Base-by-base conservation (phyloP, 2,797 vertebrate species). In the Pelodytes ibericus region DNA sequence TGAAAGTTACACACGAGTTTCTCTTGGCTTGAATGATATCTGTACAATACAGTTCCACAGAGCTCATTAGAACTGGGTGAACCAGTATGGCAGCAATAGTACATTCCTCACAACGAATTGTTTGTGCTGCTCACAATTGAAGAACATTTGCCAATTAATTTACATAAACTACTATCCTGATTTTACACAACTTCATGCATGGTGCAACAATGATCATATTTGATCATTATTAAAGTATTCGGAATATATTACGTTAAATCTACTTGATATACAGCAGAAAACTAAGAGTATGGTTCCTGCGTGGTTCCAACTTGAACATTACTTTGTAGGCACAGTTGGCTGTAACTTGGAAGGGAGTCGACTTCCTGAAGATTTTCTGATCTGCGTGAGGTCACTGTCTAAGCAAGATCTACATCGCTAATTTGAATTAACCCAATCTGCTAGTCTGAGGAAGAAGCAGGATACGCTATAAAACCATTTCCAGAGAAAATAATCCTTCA, bases 301-400 rank as follows among this genome's bases (percentile, higher is more conserved):
- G 41, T 15, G 41, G 41, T 44, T 44, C 13, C 41, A 44, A 44
- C 2, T 44, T 44, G 10, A 1, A 44, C 15, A 44, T 13, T 3
- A 44, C 13, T 16, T 44, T 44, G 41, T 36, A 36, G 33, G 33
- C 72, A 51, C 64, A 60, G 53, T 67, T 51, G 39, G 57, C 64
- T 51, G 56, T 51, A 33, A 68, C 59, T 63, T 76, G 65, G 67
- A 70, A 76, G 67, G 74, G 74, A 63, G 74, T 70, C 4, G 49
- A 71, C 67, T 71, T 76, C 74, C 74, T 71, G 25, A 36, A 56
- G 65, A 60, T 60, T 62, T n/a, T 39, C 22, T 29, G 51, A 60
- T 66, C 44, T 57, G 66, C 31, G 59, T 76, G 74, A 76, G 41
- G 44, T 70, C 66, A 75, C 25, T 25, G 57, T 49, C 56, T 69